phyloP scores from a whole-genome alignment of 2,888 invertebrate species.

The Physocephala rufipes region DNA sequence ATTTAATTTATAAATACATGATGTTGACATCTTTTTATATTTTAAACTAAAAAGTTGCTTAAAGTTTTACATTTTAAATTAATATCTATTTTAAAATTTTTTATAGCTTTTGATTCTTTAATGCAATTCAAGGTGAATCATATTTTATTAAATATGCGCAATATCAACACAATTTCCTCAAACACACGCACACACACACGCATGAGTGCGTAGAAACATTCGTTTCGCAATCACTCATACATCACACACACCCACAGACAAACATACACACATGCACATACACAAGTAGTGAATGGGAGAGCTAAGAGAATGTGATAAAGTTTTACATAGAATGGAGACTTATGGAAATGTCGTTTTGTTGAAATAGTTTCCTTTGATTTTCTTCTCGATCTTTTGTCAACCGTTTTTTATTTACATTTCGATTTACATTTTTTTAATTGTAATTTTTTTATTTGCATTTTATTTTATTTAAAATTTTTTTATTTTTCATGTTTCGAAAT shows the following conservation, averaged over 20 bases:
- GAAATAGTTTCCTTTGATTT: not conserved
- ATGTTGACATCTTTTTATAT: slow-evolving; percentile 8
- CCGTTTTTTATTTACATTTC: not conserved
- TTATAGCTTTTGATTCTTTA: slow-evolving; percentile 21
- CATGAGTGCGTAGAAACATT: too few species aligned
- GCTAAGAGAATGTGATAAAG: too few species aligned
- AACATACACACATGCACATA: too few species aligned
- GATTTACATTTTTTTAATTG: too few species aligned
- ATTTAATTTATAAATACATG: slow-evolving; percentile 20
- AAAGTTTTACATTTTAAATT: slow-evolving; percentile 6
- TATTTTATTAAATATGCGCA: not conserved
- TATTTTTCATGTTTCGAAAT: not conserved
- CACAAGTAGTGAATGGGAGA: too few species aligned
- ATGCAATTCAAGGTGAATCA: slow-evolving; percentile 10
- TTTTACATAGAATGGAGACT: too few species aligned
- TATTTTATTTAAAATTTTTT: too few species aligned
- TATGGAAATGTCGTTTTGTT: not conserved
- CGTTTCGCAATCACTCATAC: too few species aligned
- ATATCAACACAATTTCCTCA: slow-evolving; percentile 6
- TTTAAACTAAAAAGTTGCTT: not conserved
- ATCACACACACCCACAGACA: too few species aligned
- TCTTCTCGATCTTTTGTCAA: not conserved
- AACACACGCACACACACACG: not conserved
- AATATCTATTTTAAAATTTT: slow-evolving; percentile 13
- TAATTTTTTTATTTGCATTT: not conserved